Evolutionary conservation across 2,113 vertebrate genomes (phyloP).

Genomic region (Myodes glareolus): DNA sequence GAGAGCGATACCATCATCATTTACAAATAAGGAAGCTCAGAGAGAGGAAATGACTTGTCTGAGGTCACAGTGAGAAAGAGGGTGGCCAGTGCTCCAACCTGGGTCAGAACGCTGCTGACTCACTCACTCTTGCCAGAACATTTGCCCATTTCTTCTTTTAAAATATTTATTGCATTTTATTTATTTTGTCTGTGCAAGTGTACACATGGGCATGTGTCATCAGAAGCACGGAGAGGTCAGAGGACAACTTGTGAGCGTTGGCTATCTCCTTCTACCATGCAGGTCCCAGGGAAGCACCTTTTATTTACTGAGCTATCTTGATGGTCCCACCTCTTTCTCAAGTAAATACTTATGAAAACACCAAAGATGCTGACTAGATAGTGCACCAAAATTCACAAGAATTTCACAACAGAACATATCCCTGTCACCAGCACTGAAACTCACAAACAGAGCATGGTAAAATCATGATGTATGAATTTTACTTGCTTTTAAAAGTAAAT

Average conservation of each 20-base stretch:
- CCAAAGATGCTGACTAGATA: neutral
- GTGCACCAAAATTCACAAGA: neutral
- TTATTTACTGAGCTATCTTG: neutral
- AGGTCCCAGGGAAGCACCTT: neutral
- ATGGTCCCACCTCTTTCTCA: neutral
- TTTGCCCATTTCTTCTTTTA: neutral
- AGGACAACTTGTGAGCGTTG: neutral
- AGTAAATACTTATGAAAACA: neutral
- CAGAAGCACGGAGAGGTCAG: neutral
- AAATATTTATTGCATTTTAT: too few species aligned
- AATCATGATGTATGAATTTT: neutral
- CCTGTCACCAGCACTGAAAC: neutral
- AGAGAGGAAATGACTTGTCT: slow-evolving; percentile 69
- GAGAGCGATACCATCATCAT: slow-evolving; percentile 51
- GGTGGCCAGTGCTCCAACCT: neutral
- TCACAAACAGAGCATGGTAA: neutral
- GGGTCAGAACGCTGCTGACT: neutral
- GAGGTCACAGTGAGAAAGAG: slow-evolving; percentile 3
- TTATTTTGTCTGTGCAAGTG: neutral
- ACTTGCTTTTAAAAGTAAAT: neutral
- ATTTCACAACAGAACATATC: slow-evolving; percentile 33
- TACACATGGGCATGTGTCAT: neutral
- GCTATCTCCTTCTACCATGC: neutral
- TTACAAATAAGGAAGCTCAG: slow-evolving; percentile 63
- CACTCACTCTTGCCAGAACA: slow-evolving; percentile 17